Base-by-base conservation (phyloP, 2,113 vertebrate genomes). In the Pachyramphus minor region DNA sequence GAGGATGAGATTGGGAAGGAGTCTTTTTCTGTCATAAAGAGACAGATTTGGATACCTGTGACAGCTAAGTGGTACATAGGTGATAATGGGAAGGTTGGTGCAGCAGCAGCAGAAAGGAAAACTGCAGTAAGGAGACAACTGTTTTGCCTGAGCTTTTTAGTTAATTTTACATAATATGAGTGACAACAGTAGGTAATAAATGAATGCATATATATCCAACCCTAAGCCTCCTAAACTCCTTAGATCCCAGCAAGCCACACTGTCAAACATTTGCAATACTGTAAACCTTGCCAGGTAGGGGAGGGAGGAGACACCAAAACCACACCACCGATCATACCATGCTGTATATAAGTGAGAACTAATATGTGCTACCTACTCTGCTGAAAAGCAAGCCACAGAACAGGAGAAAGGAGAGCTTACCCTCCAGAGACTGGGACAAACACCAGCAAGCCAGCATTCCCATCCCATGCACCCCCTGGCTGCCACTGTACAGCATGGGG, bases 381-480 rank as follows among this genome's bases (percentile, higher is more conserved):
- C 59, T 87, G 66, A 47, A 58, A 77, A 64, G 55, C 59, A 56
- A 91, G 53, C 16, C 56, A 50, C 23, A 18, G 49, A 76, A 33
- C 5, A 0, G 21, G 5, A 21, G 23, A 83, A 75, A 86, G 68
- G 39, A 33, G 53, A 89, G 53, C 8, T 91, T 0, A 0, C 3
- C 30, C 52, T 64, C n/a, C 73, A 67, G 69, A 84, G 33, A 10
- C 0, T 0, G 80, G 59, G n/a, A 84, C 64, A 53, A 39, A 20
- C 22, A 41, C 25, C 0, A 4, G 22, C 22, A 4, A 0, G 58
- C 18, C 2, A 0, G 66, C 47, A 39, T 60, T 90, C 47, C 82
- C 0, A 0, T 31, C 35, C 58, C 58, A 33, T 1, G 4, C n/a
- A 33, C 10, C 21, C 2, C 47, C 30, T 1, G 1, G 55, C 45